Percentiles rank a stretch among this genome's conserved stretches.
phyloP scores from a whole-genome alignment of 2,888 invertebrate genomes.

The Hypercompe scribonia region DNA sequence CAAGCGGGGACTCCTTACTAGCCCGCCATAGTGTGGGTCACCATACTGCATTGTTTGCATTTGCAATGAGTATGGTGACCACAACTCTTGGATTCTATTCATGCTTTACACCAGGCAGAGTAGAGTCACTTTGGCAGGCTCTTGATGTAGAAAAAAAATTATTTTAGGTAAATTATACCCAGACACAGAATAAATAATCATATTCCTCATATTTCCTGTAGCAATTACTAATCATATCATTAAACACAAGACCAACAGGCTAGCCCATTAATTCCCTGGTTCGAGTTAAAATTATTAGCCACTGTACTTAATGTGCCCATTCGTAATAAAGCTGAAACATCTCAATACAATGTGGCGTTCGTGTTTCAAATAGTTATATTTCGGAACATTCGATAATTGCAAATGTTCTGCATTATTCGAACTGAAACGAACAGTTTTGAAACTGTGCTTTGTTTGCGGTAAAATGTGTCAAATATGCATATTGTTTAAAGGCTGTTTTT shows the following conservation, averaged over 20 bases:
- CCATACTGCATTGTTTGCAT: too few relatives aligned
- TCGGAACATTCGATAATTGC: constrained; percentile 34
- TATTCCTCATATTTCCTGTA: background rate
- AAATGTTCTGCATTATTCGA: constrained; percentile 33
- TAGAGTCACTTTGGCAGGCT: too few relatives aligned
- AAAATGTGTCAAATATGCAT: constrained; percentile 35
- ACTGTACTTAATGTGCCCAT: background rate
- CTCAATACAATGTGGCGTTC: constrained; percentile 33
- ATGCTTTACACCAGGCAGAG: too few relatives aligned
- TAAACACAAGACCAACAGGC: background rate
- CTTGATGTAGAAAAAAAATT: background rate
- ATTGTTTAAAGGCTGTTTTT: constrained; percentile 27
- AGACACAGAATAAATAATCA: too few relatives aligned
- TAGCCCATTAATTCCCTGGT: background rate
- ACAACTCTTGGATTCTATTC: too few relatives aligned
- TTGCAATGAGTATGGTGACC: too few relatives aligned
- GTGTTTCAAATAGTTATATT: constrained; percentile 22
- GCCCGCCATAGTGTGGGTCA: too few relatives aligned
- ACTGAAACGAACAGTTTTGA: constrained; percentile 15
- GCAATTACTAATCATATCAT: background rate
- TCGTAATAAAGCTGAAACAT: constrained; percentile 23
- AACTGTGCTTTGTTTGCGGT: constrained; percentile 36
- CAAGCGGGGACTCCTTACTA: too few relatives aligned
- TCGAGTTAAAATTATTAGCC: background rate
- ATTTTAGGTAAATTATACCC: background rate